Conservation (phyloP, 2,113 vertebrate genomes). For the Atlantisia rogersi region DNA sequence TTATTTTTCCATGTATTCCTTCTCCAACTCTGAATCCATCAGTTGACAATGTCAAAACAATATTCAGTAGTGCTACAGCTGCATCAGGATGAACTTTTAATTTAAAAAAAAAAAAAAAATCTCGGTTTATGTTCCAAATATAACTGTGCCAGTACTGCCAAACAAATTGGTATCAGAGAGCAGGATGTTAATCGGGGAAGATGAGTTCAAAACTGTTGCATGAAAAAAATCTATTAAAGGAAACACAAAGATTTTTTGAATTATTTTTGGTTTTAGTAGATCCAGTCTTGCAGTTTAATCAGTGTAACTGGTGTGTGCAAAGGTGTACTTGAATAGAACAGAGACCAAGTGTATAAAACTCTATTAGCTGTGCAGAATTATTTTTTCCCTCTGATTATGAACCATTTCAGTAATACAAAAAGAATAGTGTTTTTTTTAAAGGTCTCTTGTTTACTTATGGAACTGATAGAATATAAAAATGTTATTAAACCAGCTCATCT, state of each 20-base stretch:
- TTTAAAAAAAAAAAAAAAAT: constrained; percentile 5
- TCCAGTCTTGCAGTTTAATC: not conserved
- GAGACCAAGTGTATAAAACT: not conserved
- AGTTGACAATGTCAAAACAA: not conserved
- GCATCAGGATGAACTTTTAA: not conserved
- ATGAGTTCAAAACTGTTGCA: not conserved
- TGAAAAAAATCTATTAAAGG: not conserved
- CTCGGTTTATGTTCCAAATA: constrained; percentile 11
- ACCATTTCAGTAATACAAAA: not conserved
- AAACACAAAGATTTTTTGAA: not conserved
- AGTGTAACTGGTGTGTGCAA: not conserved
- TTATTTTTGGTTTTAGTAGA: not conserved
- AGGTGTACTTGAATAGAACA: not conserved
- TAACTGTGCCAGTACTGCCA: not conserved
- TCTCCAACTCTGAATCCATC: not conserved
- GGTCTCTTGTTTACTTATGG: not conserved
- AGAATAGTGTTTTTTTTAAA: not conserved
- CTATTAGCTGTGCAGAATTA: not conserved
- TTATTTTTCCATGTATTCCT: not conserved
- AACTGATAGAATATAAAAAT: not conserved
- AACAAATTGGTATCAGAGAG: not conserved
- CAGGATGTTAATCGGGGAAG: not conserved
- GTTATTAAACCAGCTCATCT: not conserved
- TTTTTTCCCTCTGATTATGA: not conserved
- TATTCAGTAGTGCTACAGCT: not conserved